Evolutionary conservation across 2,797 vertebrate species (phyloP).

Genomic region (Phoxinus dragarum): DNA sequence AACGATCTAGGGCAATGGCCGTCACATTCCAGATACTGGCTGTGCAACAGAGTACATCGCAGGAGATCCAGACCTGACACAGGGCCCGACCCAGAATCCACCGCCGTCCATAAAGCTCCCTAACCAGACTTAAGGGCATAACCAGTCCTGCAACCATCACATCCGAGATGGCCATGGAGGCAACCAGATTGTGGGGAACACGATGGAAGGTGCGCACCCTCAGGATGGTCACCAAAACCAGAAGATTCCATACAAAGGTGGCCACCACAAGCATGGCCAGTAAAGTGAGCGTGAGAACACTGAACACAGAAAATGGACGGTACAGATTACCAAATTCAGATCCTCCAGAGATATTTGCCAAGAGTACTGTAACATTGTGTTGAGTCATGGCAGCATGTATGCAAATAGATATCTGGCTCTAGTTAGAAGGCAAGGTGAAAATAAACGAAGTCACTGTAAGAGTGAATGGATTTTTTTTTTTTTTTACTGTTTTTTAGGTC

Average conservation of each 20-base stretch:
- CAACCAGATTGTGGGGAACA: conserved; percentile 96
- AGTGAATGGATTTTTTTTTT: not conserved
- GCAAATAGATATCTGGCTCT: conserved; percentile 27
- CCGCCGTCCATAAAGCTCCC: conserved; percentile 86
- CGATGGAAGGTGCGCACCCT: conserved; percentile 93
- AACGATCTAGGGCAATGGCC: conserved; percentile 94
- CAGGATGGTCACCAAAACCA: conserved; percentile 93
- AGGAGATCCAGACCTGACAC: conserved; percentile 95
- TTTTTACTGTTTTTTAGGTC: not conserved
- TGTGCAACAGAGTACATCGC: conserved; percentile 96
- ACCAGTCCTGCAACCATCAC: conserved; percentile 95
- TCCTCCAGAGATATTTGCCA: conserved; percentile 74
- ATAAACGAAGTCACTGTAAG: not conserved
- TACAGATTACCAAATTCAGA: conserved; percentile 70
- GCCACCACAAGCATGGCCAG: conserved; percentile 89
- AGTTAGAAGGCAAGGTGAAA: conserved; percentile 19
- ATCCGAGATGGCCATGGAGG: conserved; percentile 94
- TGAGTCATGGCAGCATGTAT: conserved; percentile 70
- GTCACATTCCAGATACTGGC: conserved; percentile 99
- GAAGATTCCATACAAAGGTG: conserved; percentile 93
- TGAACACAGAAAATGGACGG: conserved; percentile 83
- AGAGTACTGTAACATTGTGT: conserved; percentile 71
- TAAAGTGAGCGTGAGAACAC: conserved; percentile 87
- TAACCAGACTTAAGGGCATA: conserved; percentile 94
- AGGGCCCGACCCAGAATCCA: conserved; percentile 91